Evolutionary conservation across 92 coral and sea anemone genomes (phyloP).

Genomic region (Ricordea florida): DNA sequence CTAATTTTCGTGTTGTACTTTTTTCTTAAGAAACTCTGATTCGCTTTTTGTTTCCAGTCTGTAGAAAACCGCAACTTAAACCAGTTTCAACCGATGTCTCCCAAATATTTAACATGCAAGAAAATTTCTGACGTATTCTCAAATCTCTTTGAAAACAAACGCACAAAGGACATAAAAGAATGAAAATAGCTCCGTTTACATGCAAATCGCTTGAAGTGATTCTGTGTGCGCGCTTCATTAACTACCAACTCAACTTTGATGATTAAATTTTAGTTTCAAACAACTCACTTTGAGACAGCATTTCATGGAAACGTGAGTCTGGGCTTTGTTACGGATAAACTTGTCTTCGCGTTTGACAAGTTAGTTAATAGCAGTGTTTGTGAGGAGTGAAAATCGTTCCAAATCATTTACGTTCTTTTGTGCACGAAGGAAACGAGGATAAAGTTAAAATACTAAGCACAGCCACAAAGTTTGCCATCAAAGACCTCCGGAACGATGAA

Average conservation of each 20-base stretch:
- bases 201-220: slow-evolving; percentile 11
- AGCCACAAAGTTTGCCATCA: not conserved
- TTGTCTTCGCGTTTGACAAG: no score
- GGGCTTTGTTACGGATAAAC: no score
- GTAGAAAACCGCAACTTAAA: no score
- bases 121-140: slow-evolving; percentile 17
- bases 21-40: no score
- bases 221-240: slow-evolving; percentile 25
- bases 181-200: slow-evolving; percentile 6
- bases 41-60: no score
- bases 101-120: no score
- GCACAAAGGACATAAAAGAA: not conserved
- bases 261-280: slow-evolving; percentile 19
- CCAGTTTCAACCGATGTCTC: no score
- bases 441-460: not conserved
- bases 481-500: not conserved
- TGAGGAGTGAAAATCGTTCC: not conserved
- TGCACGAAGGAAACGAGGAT: not conserved
- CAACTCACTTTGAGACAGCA: slow-evolving; percentile 9
- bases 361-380: slow-evolving; percentile 17
- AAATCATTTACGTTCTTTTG: not conserved
- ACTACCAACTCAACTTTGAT: not conserved
- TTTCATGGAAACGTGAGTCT: no score
- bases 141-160: slow-evolving; percentile 12
- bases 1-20: no score